Percentiles rank a stretch among this genome's conserved stretches.
Conservation (phyloP, 2,888 invertebrate species). For the Netelia virgata region DNA sequence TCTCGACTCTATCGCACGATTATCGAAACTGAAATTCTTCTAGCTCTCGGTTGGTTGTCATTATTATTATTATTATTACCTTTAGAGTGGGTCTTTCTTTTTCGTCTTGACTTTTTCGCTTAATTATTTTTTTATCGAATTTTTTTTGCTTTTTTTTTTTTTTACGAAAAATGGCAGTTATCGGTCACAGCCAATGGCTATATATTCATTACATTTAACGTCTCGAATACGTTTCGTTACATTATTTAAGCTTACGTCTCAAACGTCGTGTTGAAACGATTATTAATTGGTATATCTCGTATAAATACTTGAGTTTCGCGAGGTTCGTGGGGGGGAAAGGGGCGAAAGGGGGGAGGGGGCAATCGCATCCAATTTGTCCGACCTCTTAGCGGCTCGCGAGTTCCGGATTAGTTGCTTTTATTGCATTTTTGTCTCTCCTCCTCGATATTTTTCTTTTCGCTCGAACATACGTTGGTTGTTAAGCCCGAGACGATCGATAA, state of each 20-base stretch:
- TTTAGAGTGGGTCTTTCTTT: conserved; percentile 44
- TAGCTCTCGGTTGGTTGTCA: conserved; percentile 36
- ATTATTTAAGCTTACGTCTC: conserved; percentile 69
- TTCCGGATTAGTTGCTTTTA: conserved; percentile 16
- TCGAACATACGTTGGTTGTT: conserved; percentile 18
- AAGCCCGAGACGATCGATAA: conserved; percentile 34
- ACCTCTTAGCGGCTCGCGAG: not conserved
- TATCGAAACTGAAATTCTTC: conserved; percentile 32
- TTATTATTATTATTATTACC: conserved; percentile 25
- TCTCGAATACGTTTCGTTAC: conserved; percentile 73
- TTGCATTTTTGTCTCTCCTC: conserved; percentile 45
- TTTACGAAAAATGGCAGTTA: conserved; percentile 85
- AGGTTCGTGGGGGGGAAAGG: not conserved
- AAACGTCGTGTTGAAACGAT: conserved; percentile 48
- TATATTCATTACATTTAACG: conserved; percentile 77
- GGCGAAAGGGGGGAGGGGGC: too few species aligned
- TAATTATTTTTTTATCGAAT: conserved; percentile 28
- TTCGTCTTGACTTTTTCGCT: conserved; percentile 45
- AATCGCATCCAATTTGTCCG: too few species aligned
- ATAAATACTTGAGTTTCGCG: conserved; percentile 7
- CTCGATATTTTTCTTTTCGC: conserved; percentile 35
- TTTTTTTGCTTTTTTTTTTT: conserved; percentile 65
- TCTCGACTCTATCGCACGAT: conserved; percentile 9
- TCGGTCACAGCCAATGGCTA: conserved; percentile 85
- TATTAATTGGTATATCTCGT: conserved; percentile 43